Base-by-base conservation (phyloP, 2,888 invertebrate species). In the Acronicta aceris region DNA sequence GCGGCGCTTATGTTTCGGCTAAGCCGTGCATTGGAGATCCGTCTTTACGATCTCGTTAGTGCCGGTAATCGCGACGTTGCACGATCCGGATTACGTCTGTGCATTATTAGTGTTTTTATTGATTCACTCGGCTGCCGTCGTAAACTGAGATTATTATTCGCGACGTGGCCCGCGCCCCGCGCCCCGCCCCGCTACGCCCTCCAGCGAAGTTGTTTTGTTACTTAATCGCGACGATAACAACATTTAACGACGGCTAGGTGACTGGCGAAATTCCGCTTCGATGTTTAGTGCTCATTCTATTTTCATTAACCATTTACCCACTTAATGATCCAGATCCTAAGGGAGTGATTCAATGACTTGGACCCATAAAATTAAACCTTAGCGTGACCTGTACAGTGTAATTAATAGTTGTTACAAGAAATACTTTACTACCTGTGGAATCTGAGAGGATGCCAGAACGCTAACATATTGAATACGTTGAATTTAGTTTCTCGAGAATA, bases 21-120 rank as follows among this genome's bases (percentile, higher is more conserved):
- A 88, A 91, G 89, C 90, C 91, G 70, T 92, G 93, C 94, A 92
- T 91, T 82, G 92, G 89, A 89, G 90, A 93, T 92, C 91, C 92
- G 89, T 83, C 87, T 94, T 94, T 94, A 94, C 91, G 94, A 94
- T 89, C 92, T 93, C 94, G 93, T 94, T 93, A 93, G 93, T 89
- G 92, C 87, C 89, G 85, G 93, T 93, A 93, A 93, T 93, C 93
- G 90, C 91, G 89, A 85, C 87, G 89, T 86, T 93, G 94, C 93
- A 94, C 89, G 92, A 86, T 81, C 88, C 87, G 91, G 94, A 91
- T 94, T 93, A 94, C 91, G 90, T 87, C 89, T 90, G 92, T 93
- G 94, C 94, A 94, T 94, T 94, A 94, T 94, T 94, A 94, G 94
- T 94, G 94, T 94, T 94, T 94, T 94, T 94, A 94, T 94, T 94